Conservation (phyloP, 1,140 invertebrate species). For the Conus ventricosus region DNA sequence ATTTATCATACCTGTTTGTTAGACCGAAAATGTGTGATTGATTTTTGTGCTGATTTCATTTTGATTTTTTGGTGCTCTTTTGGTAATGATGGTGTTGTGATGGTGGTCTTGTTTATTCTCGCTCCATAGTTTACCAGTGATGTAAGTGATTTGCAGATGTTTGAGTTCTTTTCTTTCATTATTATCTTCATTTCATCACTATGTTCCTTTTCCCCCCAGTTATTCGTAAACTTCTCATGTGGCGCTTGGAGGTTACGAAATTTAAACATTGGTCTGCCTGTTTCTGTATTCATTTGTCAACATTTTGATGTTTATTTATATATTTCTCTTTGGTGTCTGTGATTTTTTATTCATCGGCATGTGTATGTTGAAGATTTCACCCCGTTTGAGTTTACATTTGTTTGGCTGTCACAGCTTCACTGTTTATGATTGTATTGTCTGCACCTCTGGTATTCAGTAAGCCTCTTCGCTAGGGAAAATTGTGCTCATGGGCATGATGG, state of each 20-base stretch:
- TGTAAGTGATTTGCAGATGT: background rate
- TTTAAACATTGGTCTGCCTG: background rate
- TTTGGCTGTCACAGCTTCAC: too few species aligned
- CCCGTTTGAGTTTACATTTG: too few species aligned
- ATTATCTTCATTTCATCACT: background rate
- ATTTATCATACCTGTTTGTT: background rate
- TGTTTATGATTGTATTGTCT: too few species aligned
- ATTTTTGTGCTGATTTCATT: background rate
- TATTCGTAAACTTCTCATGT: background rate
- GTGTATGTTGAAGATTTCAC: background rate
- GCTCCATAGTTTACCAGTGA: constrained; percentile 21
- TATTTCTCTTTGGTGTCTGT: too few species aligned
- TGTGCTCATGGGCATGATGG: too few species aligned
- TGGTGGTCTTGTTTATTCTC: constrained; percentile 16
- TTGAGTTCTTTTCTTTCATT: background rate
- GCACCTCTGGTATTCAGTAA: too few species aligned
- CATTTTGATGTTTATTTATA: background rate
- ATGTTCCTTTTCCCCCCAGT: background rate
- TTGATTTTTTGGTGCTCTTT: background rate
- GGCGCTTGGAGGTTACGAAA: background rate
- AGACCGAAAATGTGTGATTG: background rate
- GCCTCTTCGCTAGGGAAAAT: too few species aligned
- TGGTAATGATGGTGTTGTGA: constrained; percentile 14
- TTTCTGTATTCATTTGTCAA: background rate
- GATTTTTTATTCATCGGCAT: background rate